Base-by-base conservation (phyloP, 2,113 vertebrate species). In the Tylochromis polylepis region DNA sequence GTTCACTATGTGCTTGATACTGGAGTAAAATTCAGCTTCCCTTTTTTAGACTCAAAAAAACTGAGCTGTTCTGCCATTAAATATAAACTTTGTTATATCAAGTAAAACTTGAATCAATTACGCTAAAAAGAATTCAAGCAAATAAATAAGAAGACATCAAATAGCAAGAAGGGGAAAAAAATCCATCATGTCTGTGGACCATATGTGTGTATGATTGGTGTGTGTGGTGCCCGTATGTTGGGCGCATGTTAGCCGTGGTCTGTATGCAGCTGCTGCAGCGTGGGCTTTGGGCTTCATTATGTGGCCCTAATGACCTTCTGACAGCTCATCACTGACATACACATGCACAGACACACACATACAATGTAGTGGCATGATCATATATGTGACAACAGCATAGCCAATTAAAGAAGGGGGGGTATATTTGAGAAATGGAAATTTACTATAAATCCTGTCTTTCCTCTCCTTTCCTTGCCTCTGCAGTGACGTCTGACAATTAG, bases 401-500 rank as follows among this genome's bases (percentile, higher is more conserved):
- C 91, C 91, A 91, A 92, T 94, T 94, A 95, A 89, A 86, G 70
- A 55, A 29, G 86, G 75, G 80, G 79, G 79, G 77, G 7, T 84
- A 53, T 81, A 87, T 91, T 90, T 80, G 38, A 11, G 16, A 70
- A 53, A 55, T 79, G 10, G 15, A 85, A 89, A 91, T 85, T 60
- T 88, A 87, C 62, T 85, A 65, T 87, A 81, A 70, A 67, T 49
- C 20, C 6, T 34, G n/a, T 16, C 31, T 58, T 41, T 91, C 82
- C 55, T 85, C 88, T 90, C 58, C n/a, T 87, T 86, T 92, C 65
- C 55, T 91, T 84, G 84, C 85, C 87, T 82, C 85, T 55, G 16
- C 36, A 72, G 7, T 86, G 62, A 57, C n/a, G 10, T 70, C 60
- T 81, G 77, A 90, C 96, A 96, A 86, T 97, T 97, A 96, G 94